Conservation (phyloP, 2,797 vertebrate genomes). For the Antrozous pallidus region DNA sequence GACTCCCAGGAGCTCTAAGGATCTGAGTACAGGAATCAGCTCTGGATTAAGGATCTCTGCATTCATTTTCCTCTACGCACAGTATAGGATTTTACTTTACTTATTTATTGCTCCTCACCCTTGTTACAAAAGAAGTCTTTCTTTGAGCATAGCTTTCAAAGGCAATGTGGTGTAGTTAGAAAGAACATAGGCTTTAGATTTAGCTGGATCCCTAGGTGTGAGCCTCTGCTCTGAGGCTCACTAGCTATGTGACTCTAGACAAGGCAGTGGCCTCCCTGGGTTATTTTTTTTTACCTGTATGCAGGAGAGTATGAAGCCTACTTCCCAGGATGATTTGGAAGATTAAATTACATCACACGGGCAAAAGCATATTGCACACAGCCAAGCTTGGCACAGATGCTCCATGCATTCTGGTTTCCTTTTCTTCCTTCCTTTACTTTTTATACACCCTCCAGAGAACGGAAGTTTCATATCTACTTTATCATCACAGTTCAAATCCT, state of each 20-base stretch:
- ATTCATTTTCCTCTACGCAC: neutral
- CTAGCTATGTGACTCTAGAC: neutral
- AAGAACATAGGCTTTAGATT: conserved; percentile 36
- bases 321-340: conserved; percentile 48
- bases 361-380: conserved; percentile 60
- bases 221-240: neutral
- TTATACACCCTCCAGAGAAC: conserved; percentile 66
- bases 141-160: conserved; percentile 38
- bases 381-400: conserved; percentile 60
- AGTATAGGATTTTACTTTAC: neutral
- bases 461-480: conserved; percentile 49
- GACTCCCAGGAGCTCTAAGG: neutral
- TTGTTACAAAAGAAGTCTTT: conserved; percentile 27
- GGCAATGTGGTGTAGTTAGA: neutral
- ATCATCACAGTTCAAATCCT: conserved; percentile 60
- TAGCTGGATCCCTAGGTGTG: neutral
- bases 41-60: neutral
- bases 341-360: conserved; percentile 69
- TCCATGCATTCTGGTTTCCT: conserved; percentile 65
- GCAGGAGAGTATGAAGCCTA: conserved; percentile 30
- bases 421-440: conserved; percentile 76
- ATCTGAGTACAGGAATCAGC: neutral
- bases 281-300: conserved; percentile 33
- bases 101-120: neutral
- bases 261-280: conserved; percentile 34